Conservation (phyloP, 2,888 invertebrate genomes). For the Erebia aethiops region DNA sequence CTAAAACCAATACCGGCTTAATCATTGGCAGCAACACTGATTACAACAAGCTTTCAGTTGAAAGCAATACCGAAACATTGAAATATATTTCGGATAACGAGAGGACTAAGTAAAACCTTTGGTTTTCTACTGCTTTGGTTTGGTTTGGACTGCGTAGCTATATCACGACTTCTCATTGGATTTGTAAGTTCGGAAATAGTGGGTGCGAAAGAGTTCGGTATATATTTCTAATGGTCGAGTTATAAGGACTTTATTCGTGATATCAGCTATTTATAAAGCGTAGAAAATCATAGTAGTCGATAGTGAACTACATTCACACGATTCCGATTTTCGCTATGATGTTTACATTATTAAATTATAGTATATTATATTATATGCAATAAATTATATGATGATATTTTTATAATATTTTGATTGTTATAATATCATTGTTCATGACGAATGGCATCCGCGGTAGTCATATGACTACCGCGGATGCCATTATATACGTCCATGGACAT, state of each 20-base stretch:
- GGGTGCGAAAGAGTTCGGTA: conserved; percentile 7
- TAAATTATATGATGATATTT: conserved; percentile 30
- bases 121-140: conserved; percentile 8
- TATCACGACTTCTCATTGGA: conserved; percentile 14
- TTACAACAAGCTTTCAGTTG: background rate
- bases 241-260: conserved; percentile 9
- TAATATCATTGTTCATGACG: conserved; percentile 33
- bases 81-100: background rate
- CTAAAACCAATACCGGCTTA: background rate
- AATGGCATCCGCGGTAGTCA: conserved; percentile 23
- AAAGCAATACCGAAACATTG: background rate
- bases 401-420: conserved; percentile 31
- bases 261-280: background rate
- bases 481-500: conserved; percentile 27
- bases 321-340: conserved; percentile 31
- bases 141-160: conserved; percentile 11
- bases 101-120: background rate
- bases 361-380: conserved; percentile 17
- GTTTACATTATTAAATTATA: conserved; percentile 11
- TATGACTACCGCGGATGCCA: too few species aligned
- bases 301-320: conserved; percentile 1
- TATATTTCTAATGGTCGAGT: conserved; percentile 17
- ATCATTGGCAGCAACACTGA: background rate
- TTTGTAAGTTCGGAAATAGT: background rate
- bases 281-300: conserved; percentile 11